phyloP scores from a whole-genome alignment of 2,797 vertebrate species.

The Catamblyrhynchus diadema region DNA sequence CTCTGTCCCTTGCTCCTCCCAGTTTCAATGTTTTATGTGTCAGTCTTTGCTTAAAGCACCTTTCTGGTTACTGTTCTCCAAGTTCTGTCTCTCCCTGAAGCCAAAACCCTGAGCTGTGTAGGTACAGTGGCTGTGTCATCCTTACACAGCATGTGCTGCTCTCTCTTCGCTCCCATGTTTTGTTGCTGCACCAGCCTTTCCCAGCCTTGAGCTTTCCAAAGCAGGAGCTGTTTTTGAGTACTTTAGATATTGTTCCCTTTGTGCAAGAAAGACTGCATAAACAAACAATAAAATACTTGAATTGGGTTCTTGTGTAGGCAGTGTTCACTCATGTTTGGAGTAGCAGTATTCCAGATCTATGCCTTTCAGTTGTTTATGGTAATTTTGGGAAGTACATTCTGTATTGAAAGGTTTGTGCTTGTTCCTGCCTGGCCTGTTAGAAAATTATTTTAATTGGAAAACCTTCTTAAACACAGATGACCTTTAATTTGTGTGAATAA shows the following conservation, averaged over 20 bases:
- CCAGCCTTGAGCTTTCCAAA: neutral
- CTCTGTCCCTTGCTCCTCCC: neutral
- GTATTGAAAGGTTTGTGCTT: neutral
- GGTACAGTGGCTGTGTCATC: neutral
- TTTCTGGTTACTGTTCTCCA: neutral
- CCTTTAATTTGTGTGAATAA: neutral
- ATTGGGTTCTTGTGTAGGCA: neutral
- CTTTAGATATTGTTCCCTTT: neutral
- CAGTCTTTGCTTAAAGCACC: neutral
- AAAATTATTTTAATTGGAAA: neutral
- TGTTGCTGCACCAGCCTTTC: neutral
- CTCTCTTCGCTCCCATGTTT: rapidly evolving
- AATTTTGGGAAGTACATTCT: neutral
- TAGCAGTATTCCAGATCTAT: neutral
- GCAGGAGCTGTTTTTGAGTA: neutral
- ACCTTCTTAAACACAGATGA: neutral
- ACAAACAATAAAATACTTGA: neutral
- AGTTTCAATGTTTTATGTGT: neutral
- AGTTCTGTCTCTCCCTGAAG: neutral
- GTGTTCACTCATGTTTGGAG: neutral
- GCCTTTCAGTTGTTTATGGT: neutral
- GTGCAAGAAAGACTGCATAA: neutral
- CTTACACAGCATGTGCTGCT: rapidly evolving
- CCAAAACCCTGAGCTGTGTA: rapidly evolving
- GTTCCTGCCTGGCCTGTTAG: neutral